phyloP scores from a whole-genome alignment of 2,797 vertebrate species.

The Coregonus sp. region DNA sequence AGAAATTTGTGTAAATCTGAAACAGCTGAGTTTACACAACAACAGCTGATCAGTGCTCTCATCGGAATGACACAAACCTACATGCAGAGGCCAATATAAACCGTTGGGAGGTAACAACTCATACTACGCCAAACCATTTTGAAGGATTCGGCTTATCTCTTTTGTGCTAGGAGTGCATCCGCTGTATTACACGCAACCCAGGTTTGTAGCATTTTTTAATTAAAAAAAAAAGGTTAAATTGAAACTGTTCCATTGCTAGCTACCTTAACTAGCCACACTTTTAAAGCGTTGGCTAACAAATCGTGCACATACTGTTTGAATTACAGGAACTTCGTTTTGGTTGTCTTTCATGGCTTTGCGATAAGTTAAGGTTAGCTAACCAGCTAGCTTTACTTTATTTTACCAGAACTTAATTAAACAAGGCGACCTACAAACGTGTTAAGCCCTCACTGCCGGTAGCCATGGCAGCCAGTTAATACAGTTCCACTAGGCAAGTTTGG shows the following conservation, averaged over 20 bases:
- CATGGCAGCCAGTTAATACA: background rate
- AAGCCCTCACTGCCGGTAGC: background rate
- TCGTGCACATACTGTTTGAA: background rate
- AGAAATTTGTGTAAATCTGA: background rate
- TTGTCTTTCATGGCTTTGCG: background rate
- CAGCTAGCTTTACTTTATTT: background rate
- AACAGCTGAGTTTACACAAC: conserved; percentile 15
- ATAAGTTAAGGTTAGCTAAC: background rate
- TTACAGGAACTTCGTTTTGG: background rate
- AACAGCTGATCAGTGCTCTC: conserved; percentile 8
- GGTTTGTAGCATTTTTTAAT: background rate
- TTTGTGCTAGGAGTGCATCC: background rate
- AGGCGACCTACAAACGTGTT: background rate
- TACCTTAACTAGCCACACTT: background rate
- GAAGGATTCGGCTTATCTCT: background rate
- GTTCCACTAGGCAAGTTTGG: background rate
- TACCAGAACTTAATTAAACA: background rate
- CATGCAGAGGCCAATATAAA: background rate
- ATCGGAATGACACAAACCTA: background rate
- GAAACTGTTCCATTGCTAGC: background rate
- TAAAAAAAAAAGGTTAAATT: background rate
- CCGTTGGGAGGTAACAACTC: background rate
- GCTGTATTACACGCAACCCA: background rate
- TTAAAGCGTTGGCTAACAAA: background rate
- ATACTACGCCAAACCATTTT: background rate